Base-by-base conservation (phyloP, 2,113 vertebrate species). In the Myodes glareolus region DNA sequence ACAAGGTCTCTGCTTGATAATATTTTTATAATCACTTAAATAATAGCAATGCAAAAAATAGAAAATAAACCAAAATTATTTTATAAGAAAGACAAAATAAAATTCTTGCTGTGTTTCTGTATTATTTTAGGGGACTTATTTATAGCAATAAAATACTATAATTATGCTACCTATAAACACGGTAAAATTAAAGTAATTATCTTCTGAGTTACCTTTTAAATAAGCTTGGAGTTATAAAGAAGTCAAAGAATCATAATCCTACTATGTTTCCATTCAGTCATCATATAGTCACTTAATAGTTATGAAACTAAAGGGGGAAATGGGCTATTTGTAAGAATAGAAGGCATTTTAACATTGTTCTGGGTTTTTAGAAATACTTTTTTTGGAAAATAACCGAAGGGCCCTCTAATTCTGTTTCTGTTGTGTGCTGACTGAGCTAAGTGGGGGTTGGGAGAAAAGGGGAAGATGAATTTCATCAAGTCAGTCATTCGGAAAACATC, bases 51-150 rank as follows among this genome's bases (percentile, higher is more conserved):
- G 72, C 88, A 95, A 77, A 39, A 16, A 47, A n/a, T 23, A 89
- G 39, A 55, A 58, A 93, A 76, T 72, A 84, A 75, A 33, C 50
- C 58, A 93, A 91, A 91, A 58, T 92, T 82, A 93, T 55, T 93
- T 95, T 94, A 84, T 7, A 94, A 88, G 81, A 93, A 91, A 76
- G 16, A 84, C 25, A 63, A 95, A 75, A 75, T 67, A 29, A 77
- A 95, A 65, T 73, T 31, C 45, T 92, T 55, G 25, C 21, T 82
- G 21, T 76, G 27, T 84, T 91, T 97, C n/a, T 81, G 58, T 23
- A 84, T 72, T 88, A 39, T 63, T 86, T 84, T 77, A 67, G 36
- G 47, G 23, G 7, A 65, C 31, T 88, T 82, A 5, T 89, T 92
- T 72, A 23, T 73, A 89, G 52, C 36, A 75, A 80, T 75, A 78